Percentiles rank a stretch among this genome's conserved stretches.
These are phyloP conservation scores for Drosophila santomea DNA, from an alignment of 1,140 invertebrate genomes.

Conservation along the genomic window DNA sequence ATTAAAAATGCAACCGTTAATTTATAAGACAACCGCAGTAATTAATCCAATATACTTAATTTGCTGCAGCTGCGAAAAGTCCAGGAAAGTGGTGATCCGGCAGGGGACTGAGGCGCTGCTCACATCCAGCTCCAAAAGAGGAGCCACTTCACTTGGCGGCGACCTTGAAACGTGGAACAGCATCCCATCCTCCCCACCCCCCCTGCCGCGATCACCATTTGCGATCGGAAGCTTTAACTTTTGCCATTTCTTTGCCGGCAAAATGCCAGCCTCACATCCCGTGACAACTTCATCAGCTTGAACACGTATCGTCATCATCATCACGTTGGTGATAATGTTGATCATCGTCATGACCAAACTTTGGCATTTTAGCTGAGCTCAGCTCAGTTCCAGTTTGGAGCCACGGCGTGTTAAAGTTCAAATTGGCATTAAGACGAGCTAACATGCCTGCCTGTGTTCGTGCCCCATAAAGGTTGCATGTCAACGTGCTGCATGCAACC, in stretches of 20 bases:
- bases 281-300: constrained; percentile 41
- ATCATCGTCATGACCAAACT: constrained; percentile 45
- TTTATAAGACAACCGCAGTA: constrained; percentile 73
- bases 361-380: constrained; percentile 57
- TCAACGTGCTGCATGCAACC: constrained; percentile 16
- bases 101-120: background rate
- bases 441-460: constrained; percentile 43
- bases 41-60: constrained; percentile 78
- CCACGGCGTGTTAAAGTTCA: constrained; percentile 73
- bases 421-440: constrained; percentile 53
- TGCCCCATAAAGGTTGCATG: constrained; percentile 32
- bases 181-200: background rate
- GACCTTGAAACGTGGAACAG: constrained; percentile 62
- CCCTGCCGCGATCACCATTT: background rate
- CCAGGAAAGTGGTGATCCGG: background rate
- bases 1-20: constrained; percentile 81
- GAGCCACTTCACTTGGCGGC: constrained; percentile 51
- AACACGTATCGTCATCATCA: background rate
- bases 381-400: constrained; percentile 42
- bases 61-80: constrained; percentile 28
- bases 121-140: background rate
- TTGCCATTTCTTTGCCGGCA: constrained; percentile 80
- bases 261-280: constrained; percentile 55
- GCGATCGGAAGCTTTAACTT: constrained; percentile 49
- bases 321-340: constrained; percentile 6